A percentile compares a stretch with the other conserved stretches of the same genome.
Evolutionary conservation across 2,797 vertebrate species (phyloP).

Genomic region (Taenioides sp.): DNA sequence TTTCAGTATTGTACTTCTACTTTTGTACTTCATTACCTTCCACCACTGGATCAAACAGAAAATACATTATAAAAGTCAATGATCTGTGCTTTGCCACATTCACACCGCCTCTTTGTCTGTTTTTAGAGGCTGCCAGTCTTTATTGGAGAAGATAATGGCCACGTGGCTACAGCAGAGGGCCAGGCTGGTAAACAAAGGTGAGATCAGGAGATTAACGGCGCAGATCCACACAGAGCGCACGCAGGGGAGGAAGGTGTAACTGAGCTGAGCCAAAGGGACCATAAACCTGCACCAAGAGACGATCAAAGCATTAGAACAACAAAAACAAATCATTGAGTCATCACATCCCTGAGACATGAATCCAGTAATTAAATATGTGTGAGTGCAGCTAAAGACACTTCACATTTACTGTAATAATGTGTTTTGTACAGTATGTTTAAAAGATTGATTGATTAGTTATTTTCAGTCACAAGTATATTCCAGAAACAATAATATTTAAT

Average conservation of each 20-base stretch:
- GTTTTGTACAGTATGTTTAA: too few species aligned
- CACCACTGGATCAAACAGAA: background rate
- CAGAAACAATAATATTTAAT: too few species aligned
- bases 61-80: background rate
- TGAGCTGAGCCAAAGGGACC: conserved; percentile 79
- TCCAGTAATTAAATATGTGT: background rate
- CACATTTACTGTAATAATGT: too few species aligned
- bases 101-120: background rate
- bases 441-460: too few species aligned
- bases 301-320: background rate
- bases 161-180: conserved; percentile 60
- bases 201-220: conserved; percentile 69
- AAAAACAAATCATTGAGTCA: background rate
- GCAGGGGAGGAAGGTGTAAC: conserved; percentile 77
- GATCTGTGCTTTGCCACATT: background rate
- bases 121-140: background rate
- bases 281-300: conserved; percentile 62
- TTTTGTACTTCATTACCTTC: too few species aligned
- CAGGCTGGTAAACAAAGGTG: conserved; percentile 73
- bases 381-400: background rate
- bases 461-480: too few species aligned
- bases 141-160: conserved; percentile 1
- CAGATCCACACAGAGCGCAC: conserved; percentile 75
- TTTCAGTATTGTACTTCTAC: too few species aligned
- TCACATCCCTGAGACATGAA: background rate